These are phyloP conservation scores for Zelleria hepariella DNA, from an alignment of 2,888 invertebrate genomes.

Conservation along the genomic window DNA sequence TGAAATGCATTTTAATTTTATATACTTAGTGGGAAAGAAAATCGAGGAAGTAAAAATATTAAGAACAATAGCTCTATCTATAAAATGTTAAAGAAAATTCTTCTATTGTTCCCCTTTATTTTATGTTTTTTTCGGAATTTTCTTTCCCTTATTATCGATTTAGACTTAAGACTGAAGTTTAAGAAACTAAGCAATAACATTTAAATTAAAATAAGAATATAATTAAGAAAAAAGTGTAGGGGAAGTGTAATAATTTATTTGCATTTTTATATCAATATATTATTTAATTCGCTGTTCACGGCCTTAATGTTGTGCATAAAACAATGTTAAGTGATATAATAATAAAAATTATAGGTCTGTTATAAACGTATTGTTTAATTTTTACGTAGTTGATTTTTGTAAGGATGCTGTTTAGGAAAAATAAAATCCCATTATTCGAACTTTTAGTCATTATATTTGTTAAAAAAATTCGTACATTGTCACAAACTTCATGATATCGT, in stretches of 20 bases:
- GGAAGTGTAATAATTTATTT: neutral
- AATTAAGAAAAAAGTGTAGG: neutral
- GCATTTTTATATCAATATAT: neutral
- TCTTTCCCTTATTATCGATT: neutral
- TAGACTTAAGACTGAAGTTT: neutral
- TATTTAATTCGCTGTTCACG: neutral
- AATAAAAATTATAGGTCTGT: neutral
- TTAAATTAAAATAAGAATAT: too few relatives aligned
- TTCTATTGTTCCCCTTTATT: too few relatives aligned
- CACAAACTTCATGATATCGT: conserved; percentile 43
- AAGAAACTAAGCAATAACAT: neutral
- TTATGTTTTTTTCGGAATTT: too few relatives aligned
- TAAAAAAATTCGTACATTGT: conserved; percentile 59
- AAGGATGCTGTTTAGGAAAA: too few relatives aligned
- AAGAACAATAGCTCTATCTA: too few relatives aligned
- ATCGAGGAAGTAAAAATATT: too few relatives aligned
- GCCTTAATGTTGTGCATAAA: neutral
- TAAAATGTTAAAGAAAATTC: too few relatives aligned
- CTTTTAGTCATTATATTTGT: conserved; percentile 65
- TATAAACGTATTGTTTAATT: neutral
- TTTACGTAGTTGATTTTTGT: neutral
- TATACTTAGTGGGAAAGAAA: neutral
- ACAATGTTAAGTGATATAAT: neutral
- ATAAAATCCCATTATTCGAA: conserved; percentile 28
- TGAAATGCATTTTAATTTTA: too few relatives aligned